phyloP scores from a whole-genome alignment of 2,888 invertebrate genomes.

The Erynnis tages region DNA sequence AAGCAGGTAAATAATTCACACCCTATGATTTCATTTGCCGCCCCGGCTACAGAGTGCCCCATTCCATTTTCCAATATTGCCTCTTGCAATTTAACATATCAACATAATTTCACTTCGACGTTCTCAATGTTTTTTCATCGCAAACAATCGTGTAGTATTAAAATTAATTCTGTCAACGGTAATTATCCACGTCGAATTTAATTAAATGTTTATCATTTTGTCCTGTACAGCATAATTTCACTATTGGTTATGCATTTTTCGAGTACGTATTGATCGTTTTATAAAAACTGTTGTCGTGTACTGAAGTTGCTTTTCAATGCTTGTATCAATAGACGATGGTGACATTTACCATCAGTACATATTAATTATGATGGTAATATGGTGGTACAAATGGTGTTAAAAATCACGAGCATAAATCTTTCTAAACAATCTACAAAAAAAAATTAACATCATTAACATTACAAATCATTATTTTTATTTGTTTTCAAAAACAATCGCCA shows the following conservation, averaged over 20 bases:
- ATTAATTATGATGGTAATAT: too few relatives aligned
- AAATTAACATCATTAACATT: too few relatives aligned
- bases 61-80: background rate
- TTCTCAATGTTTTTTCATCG: conserved; percentile 34
- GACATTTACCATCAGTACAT: too few relatives aligned
- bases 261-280: background rate
- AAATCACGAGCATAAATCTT: too few relatives aligned
- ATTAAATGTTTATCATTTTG: conserved; percentile 42
- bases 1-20: background rate
- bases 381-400: too few relatives aligned
- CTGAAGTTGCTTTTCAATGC: too few relatives aligned
- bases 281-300: too few relatives aligned
- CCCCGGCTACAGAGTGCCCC: background rate
- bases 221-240: conserved; percentile 17
- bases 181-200: conserved; percentile 42
- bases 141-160: conserved; percentile 43
- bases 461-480: too few relatives aligned
- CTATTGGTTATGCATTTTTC: background rate
- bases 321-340: too few relatives aligned
- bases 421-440: too few relatives aligned
- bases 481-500: too few relatives aligned
- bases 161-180: conserved; percentile 46
- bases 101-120: conserved; percentile 5
- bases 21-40: background rate
- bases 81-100: background rate